Evolutionary conservation across 1,140 invertebrate genomes (phyloP).

Genomic region (Drosophila saltans): DNA sequence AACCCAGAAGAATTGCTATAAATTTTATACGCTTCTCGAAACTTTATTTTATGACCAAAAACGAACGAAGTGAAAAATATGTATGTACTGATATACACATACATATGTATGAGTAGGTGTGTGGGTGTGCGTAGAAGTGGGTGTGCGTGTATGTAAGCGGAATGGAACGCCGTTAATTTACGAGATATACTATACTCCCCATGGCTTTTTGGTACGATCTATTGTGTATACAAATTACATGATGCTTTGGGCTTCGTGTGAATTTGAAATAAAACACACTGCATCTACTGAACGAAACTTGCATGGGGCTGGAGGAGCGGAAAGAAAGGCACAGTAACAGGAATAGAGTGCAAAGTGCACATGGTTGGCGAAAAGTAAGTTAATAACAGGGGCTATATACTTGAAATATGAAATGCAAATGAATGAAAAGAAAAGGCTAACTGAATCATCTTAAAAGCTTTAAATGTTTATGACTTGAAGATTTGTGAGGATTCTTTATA

Average conservation of each 20-base stretch:
- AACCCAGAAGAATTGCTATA: constrained; percentile 64
- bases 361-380: not conserved
- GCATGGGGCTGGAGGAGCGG: not conserved
- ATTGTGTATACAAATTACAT: constrained; percentile 66
- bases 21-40: constrained; percentile 81
- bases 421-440: too few relatives aligned
- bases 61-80: constrained; percentile 31
- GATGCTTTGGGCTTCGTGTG: constrained; percentile 54
- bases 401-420: too few relatives aligned
- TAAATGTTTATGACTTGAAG: too few relatives aligned
- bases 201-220: constrained; percentile 56
- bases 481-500: too few relatives aligned
- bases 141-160: constrained; percentile 29
- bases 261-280: constrained; percentile 80
- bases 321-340: constrained; percentile 4
- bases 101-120: not conserved
- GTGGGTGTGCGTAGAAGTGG: not conserved
- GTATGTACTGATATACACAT: not conserved
- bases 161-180: constrained; percentile 80
- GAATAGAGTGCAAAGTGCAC: constrained; percentile 13
- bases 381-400: too few relatives aligned
- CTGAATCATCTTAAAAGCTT: too few relatives aligned
- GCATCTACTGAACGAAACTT: constrained; percentile 27
- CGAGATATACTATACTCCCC: constrained; percentile 82
- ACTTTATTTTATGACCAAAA: constrained; percentile 74